Base-by-base conservation (phyloP, 2,797 vertebrate genomes). In the Toxotes lorentzi region DNA sequence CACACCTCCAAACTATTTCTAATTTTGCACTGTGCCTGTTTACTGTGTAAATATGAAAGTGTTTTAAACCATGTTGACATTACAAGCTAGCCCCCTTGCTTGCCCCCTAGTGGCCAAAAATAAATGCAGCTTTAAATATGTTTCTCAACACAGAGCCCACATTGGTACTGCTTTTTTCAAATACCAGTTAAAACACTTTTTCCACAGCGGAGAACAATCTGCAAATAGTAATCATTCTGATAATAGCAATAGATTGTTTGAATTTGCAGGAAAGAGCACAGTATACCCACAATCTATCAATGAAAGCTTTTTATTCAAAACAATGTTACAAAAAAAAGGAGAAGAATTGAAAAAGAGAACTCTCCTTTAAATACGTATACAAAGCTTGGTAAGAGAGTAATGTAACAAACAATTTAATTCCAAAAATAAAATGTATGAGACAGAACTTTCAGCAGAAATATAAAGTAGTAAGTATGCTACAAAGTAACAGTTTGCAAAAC, bases 401-500 rank as follows among this genome's bases (percentile, higher is more conserved):
- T 94, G 90, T 93, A 95, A 94, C 92, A 88, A 93, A 88, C 59
- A 76, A 76, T 73, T 61, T 69, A 11, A 79, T 81, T 72, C 45
- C 21, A 64, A 79, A 84, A 88, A 89, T 82, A 89, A 81, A 85
- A 79, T 70, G 32, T 30, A 77, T 73, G 40, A 47, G 21, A 60
- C 57, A 65, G 35, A 67, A 67, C n/a, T 69, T 61, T 57, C 57
- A 40, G 69, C 47, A 79, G 51, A 81, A 77, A 82, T 64, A 69
- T 67, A 86, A 80, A 53, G 56, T 78, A 23, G 59, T 78, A 57
- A 73, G 70, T 78, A 73, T 59, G 51, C 40, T 54, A 57, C 5
- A 78, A 75, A 91, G 91, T 95, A 95, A 95, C 93, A 94, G 92
- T 87, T 91, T 83, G 58, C 60, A 72, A 76, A 82, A 38, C 84